Conservation (phyloP, 92 coral and sea anemone species). For the Zoanthus solanderi region DNA sequence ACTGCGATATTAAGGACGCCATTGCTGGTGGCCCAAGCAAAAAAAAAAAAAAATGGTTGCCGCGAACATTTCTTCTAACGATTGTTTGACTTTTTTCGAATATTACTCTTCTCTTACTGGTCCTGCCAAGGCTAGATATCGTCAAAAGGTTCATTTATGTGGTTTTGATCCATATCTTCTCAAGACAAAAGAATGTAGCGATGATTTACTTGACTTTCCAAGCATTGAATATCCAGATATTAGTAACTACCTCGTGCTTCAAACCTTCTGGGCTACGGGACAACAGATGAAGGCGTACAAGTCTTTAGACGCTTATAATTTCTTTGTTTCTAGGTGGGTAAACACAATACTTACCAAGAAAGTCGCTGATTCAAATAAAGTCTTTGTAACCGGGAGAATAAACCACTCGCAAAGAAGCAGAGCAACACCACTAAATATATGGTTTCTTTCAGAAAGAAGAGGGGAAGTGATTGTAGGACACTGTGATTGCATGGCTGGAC, state of each 20-base stretch:
- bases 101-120: neutral
- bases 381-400: slow-evolving; percentile 59
- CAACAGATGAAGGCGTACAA: slow-evolving; percentile 59
- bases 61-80: neutral
- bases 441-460: slow-evolving; percentile 51
- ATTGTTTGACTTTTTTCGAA: neutral
- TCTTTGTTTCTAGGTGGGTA: slow-evolving; percentile 67
- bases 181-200: neutral
- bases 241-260: slow-evolving; percentile 35
- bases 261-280: slow-evolving; percentile 46
- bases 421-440: slow-evolving; percentile 55
- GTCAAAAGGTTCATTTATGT: neutral
- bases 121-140: slow-evolving; percentile 2
- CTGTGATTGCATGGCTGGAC: slow-evolving; percentile 54
- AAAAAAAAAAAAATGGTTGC: neutral
- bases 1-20: neutral
- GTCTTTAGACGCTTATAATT: slow-evolving; percentile 61
- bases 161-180: slow-evolving; percentile 8
- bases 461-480: slow-evolving; percentile 50
- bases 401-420: slow-evolving; percentile 50
- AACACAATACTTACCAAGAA: slow-evolving; percentile 37
- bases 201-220: neutral
- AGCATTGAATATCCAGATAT: neutral
- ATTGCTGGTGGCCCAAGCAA: neutral
- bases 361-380: slow-evolving; percentile 33